A percentile compares a stretch with the other conserved stretches of the same genome.
Conservation (phyloP, 2,888 invertebrate species). For the Zaprionus lineosus region DNA sequence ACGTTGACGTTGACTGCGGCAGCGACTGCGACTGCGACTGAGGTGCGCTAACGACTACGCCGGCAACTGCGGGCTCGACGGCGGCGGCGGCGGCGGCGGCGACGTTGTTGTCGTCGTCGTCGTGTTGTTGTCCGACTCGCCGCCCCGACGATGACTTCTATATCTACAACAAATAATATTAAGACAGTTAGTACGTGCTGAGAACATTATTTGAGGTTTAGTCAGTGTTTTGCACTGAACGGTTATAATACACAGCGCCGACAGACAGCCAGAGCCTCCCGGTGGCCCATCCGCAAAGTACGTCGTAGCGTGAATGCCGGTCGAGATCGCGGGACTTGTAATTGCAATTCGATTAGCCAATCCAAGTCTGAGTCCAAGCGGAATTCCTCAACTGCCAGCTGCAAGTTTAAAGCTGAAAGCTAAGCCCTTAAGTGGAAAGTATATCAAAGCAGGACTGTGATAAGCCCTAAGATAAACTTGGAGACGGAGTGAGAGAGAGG, state of each 20-base stretch:
- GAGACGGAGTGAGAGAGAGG: not conserved
- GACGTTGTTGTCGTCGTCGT: constrained; percentile 10
- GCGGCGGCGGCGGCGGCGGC: not conserved
- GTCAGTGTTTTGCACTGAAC: constrained; percentile 79
- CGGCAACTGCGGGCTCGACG: not conserved
- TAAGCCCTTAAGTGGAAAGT: not conserved
- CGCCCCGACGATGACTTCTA: constrained; percentile 68
- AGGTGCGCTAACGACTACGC: not conserved
- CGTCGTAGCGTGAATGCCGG: constrained; percentile 32
- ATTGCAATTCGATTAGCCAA: too few species aligned
- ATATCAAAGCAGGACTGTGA: constrained; percentile 27
- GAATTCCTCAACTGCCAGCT: too few species aligned
- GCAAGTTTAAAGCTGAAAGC: not conserved
- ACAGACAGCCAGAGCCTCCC: constrained; percentile 40
- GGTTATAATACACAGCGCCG: constrained; percentile 70
- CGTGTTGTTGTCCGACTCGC: constrained; percentile 27
- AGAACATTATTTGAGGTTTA: constrained; percentile 81
- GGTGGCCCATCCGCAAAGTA: constrained; percentile 1
- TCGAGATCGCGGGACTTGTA: constrained; percentile 24
- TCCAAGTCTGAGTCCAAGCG: too few species aligned
- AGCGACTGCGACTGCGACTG: constrained; percentile 15
- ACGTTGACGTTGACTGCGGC: constrained; percentile 6
- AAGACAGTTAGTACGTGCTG: constrained; percentile 81
- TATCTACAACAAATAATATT: constrained; percentile 80
- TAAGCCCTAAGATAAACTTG: not conserved